A percentile compares a stretch with the other conserved stretches of the same genome.
These are phyloP conservation scores for Lepus europaeus DNA, from an alignment of 2,113 vertebrate genomes.

Conservation along the genomic window DNA sequence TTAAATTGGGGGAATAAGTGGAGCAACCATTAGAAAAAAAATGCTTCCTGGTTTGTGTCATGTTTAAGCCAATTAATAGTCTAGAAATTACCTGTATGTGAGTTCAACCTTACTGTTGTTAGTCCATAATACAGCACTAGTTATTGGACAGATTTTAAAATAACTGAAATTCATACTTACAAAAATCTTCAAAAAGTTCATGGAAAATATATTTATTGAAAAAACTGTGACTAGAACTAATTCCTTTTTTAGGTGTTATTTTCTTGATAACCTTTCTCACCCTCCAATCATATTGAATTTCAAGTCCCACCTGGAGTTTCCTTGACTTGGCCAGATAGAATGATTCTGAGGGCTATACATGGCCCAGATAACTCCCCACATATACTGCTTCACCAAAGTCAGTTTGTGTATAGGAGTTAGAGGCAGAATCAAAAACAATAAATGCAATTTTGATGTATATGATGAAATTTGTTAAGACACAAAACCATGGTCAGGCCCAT, in stretches of 20 bases:
- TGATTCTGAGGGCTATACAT: background rate
- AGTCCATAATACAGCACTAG: background rate
- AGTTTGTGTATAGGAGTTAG: background rate
- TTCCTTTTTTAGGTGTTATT: too few species aligned
- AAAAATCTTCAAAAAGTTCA: too few species aligned
- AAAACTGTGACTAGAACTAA: background rate
- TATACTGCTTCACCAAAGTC: background rate
- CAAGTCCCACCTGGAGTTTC: background rate
- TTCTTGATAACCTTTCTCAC: too few species aligned
- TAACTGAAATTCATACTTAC: background rate
- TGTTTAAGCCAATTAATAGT: background rate
- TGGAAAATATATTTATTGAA: background rate
- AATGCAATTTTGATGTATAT: background rate
- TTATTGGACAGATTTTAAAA: background rate
- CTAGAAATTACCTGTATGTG: background rate
- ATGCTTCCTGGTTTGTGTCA: background rate
- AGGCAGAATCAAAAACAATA: background rate
- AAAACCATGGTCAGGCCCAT: background rate
- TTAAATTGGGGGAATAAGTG: background rate
- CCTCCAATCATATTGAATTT: background rate
- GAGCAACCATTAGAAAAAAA: background rate
- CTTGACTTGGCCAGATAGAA: too few species aligned
- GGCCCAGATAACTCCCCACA: too few species aligned
- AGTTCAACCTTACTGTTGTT: background rate
- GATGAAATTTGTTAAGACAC: background rate